Evolutionary conservation across 2,797 vertebrate species (phyloP), one percentile per base, ranked within the genome.

Genomic region (Stomatorhinus walkeri): DNA sequence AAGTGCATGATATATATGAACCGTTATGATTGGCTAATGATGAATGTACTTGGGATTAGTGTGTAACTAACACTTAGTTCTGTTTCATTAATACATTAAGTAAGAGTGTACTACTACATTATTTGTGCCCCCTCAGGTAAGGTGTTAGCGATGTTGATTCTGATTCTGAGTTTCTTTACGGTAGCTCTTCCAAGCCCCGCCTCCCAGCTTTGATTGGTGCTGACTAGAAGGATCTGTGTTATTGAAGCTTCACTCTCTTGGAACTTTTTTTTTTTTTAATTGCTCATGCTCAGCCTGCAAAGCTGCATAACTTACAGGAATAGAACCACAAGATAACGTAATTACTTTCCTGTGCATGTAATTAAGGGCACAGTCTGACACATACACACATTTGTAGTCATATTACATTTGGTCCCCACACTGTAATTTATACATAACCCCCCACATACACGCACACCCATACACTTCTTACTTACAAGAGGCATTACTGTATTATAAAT

Each of bases 271-370:
- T 48, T 48, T 87, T 43, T 87, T 86, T 54, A 81, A 24, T 43
- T 16, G 49, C 85, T 36, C 12, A 52, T 79, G 49, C 48, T 49
- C 87, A 3, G 59, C 85, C 92, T 28, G 59, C 84, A 76, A 90
- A 91, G 91, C 90, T 92, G 89, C 90, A 90, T 89, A 91, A 92
- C 91, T 92, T 92, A 61, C 90, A 90, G 90, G 90, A 91, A 91
- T 92, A 91, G 90, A 92, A 92, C 91, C 89, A 90, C 43, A 64
- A 92, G 87, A 76, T 90, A 91, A 94, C 92, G 91, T 93, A 93
- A 92, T 91, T 90, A 93, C 92, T 93, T 94, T 93, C 90, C 92
- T 91, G 93, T 94, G 93, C 92, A 92, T 94, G 93, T 93, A 93
- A 94, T 94, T 92, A 92, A 93, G 91, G 93, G 91, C 85, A 85